Evolutionary conservation across 1,140 invertebrate genomes (phyloP), one percentile per base, ranked within the genome.

Genomic region (Sinonovacula constricta): DNA sequence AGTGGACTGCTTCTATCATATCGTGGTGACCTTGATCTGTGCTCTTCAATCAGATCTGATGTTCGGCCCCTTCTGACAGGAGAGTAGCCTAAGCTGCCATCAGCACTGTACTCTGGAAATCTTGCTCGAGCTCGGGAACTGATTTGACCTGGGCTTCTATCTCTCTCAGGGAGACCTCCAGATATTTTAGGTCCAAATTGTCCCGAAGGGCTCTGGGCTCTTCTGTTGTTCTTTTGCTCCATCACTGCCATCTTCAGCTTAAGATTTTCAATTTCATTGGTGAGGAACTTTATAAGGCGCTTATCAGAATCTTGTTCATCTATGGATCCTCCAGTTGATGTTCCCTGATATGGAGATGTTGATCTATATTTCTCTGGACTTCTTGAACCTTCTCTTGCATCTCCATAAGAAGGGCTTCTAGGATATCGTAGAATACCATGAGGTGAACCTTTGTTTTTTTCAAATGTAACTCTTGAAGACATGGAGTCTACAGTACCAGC

Each of bases 211-310:
- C 71, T 66, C 24, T 66, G 51, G 10, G 63, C 54, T n/a, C 63
- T 33, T 45, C 54, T 54, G 24, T 60, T 22, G 26, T 33, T 77
- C 63, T 39, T 79, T 71, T 54, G 77, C n/a, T 85, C 83, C 49
- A 86, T 80, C 22, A 70, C 57, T 51, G 81, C 81, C 14, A 86
- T 77, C 39, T 86, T 86, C 18, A 81, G 56, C 31, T 85, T 85
- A 62, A 86, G 68, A 28, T 79, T 80, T 65, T 86, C 81, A 31
- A 86, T 86, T 66, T 85, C 83, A 67, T 83, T 81, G 54, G 80
- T 82, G 22, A 86, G 71, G 30, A 80, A 78, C 34, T 63, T 69
- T n/a, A 78, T 78, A 3, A 78, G 30, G n/a, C 75, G 53, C 31
- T 78, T 78, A 63, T 78, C 75, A 26, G 75, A 33, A 78, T 78